Base-by-base conservation (phyloP, 2,888 invertebrate genomes). In the Hypena proboscidalis region DNA sequence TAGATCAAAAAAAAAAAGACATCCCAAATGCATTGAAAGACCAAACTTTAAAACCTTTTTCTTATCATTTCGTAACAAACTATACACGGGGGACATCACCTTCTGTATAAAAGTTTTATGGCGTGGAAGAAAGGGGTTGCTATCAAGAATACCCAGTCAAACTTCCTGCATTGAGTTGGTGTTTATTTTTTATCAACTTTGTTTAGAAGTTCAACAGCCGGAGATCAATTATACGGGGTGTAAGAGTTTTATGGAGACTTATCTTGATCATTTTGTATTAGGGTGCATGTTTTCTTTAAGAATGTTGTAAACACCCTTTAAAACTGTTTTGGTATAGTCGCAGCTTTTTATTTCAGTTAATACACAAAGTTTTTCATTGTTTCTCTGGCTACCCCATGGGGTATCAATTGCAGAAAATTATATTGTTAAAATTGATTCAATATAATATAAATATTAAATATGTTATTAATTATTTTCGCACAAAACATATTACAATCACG, bases 41-140 rank as follows among this genome's bases (percentile, higher is more conserved):
- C 17, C 29, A 41, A 33, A 42, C 36, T 45, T 63, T 38, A 46
- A 55, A 57, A 34, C 47, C 17, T 19, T 25, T 76, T 77, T 75
- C 80, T 84, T 84, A 85, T 85, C 80, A 78, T 74, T 69, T 74
- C 70, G 70, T 58, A 75, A 74, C 77, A 66, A 86, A 87, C 86
- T 86, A 85, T 81, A 77, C 85, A 73, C 71, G 66, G 58, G 83
- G 83, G 85, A 84, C 73, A 75, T 79, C 84, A 83, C 80, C 76
- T 81, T 67, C 70, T 77, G 74, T 76, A 77, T 80, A 85, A 81
- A 86, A 87, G 85, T 87, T 89, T 86, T 85, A 88, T 88, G 87
- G 82, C 54, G 74, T 74, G 84, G 84, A 87, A 88, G 80, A 83
- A 87, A 85, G 79, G 86, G 85, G 77, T 81, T 72, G 66, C 80